Conservation (phyloP, 2,113 vertebrate genomes). For the Pongo pygmaeus region DNA sequence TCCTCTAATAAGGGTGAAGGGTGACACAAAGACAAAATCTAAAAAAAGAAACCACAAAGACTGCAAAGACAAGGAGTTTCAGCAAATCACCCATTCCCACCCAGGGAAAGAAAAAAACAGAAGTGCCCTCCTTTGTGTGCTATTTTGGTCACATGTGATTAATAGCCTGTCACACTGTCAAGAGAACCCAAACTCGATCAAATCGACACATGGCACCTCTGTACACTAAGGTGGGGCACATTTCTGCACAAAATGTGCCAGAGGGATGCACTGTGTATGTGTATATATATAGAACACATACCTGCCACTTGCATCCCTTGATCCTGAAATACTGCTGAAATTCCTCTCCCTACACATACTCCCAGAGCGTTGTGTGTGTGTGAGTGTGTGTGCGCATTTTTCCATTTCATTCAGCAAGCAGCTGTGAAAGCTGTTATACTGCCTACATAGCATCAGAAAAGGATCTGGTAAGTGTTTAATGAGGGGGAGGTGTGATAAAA, state of each 20-base stretch:
- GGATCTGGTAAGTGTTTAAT: conserved; percentile 77
- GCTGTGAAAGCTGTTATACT: conserved; percentile 75
- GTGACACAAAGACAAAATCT: conserved; percentile 64
- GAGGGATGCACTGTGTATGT: background rate
- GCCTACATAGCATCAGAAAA: conserved; percentile 73
- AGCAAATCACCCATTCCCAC: conserved; percentile 36
- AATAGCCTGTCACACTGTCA: conserved; percentile 59
- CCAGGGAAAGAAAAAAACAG: background rate
- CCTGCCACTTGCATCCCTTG: conserved; percentile 55
- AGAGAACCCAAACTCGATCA: conserved; percentile 50
- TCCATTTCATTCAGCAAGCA: conserved; percentile 69
- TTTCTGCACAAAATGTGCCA: background rate
- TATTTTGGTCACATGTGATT: conserved; percentile 75
- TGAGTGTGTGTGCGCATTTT: conserved; percentile 24
- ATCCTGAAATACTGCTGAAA: conserved; percentile 68
- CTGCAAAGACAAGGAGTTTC: conserved; percentile 14
- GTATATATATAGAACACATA: background rate
- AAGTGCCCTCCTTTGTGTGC: conserved; percentile 60
- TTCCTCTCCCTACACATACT: conserved; percentile 46
- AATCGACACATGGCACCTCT: background rate
- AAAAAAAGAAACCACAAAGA: background rate
- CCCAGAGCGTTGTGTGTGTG: background rate
- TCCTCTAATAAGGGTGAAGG: background rate
- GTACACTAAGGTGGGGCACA: conserved; percentile 29
- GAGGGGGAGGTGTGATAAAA: conserved; percentile 79